Percentiles rank a stretch among this genome's conserved stretches.
Conservation (phyloP, 2,888 invertebrate species). For the Vannuccia rotundouncinata region DNA sequence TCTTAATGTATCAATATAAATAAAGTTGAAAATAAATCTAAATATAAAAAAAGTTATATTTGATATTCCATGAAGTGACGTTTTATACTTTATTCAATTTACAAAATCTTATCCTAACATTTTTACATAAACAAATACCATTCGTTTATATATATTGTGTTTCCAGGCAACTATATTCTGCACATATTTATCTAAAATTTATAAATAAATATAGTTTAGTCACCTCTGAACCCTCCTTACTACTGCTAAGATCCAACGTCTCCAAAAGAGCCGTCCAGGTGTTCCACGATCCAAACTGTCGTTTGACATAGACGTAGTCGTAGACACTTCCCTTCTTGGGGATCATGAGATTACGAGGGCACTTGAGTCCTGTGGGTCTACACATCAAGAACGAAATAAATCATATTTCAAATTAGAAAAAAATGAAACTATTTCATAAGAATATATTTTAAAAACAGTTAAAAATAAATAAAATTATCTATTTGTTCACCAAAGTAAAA, state of each 20-base stretch:
- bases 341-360: slow-evolving; percentile 49
- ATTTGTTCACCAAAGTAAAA: neutral
- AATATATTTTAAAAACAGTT: neutral
- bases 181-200: neutral
- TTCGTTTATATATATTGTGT: too few species aligned
- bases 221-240: neutral
- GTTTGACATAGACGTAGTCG: slow-evolving; percentile 51
- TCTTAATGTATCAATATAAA: too few species aligned
- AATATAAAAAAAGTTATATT: too few species aligned
- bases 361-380: slow-evolving; percentile 53
- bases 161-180: too few species aligned
- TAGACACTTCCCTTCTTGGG: slow-evolving; percentile 53
- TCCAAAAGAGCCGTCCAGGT: slow-evolving; percentile 48
- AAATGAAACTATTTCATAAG: neutral
- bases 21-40: too few species aligned
- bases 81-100: too few species aligned
- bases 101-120: too few species aligned
- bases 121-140: too few species aligned
- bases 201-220: neutral
- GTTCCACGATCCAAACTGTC: slow-evolving; percentile 49
- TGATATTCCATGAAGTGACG: too few species aligned
- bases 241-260: slow-evolving; percentile 45
- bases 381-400: neutral
- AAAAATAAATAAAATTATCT: neutral
- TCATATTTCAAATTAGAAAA: neutral